Percentiles rank a stretch among this genome's conserved stretches.
phyloP scores from a whole-genome alignment of 2,113 vertebrate species.

The Phalacrocorax aristotelis region DNA sequence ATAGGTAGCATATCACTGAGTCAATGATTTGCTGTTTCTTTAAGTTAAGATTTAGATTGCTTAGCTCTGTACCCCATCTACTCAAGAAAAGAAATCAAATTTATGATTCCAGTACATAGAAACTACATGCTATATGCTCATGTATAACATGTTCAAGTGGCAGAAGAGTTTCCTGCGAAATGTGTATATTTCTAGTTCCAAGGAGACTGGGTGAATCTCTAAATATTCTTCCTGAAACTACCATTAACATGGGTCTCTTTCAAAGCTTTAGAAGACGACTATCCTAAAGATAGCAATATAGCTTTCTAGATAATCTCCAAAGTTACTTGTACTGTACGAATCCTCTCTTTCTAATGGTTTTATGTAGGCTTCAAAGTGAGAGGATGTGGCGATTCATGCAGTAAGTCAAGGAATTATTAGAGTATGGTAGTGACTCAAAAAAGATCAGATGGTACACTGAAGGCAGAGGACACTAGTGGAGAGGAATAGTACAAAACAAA shows the following conservation, averaged over 20 bases:
- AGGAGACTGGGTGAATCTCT: not conserved
- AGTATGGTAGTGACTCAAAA: not conserved
- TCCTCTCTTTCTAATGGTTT: not conserved
- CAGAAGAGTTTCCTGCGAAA: not conserved
- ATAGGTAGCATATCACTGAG: not conserved
- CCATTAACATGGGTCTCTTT: not conserved
- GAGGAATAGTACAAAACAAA: not conserved
- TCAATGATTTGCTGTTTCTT: not conserved
- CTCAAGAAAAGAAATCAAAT: not conserved
- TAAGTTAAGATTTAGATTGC: not conserved
- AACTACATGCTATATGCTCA: not conserved
- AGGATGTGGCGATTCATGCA: not conserved
- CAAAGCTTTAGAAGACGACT: not conserved
- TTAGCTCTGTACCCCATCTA: not conserved
- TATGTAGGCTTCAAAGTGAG: not conserved
- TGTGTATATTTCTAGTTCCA: not conserved
- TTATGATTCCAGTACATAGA: not conserved
- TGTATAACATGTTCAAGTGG: not conserved
- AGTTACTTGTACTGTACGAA: not conserved
- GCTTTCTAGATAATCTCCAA: not conserved
- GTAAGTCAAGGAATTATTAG: not conserved
- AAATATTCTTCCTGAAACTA: not conserved
- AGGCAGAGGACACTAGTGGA: not conserved
- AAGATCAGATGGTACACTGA: not conserved
- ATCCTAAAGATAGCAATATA: not conserved